A percentile compares a stretch with the other conserved stretches of the same genome.
phyloP scores from a whole-genome alignment of 2,113 vertebrate genomes.

The Ivindomyrus marchei region DNA sequence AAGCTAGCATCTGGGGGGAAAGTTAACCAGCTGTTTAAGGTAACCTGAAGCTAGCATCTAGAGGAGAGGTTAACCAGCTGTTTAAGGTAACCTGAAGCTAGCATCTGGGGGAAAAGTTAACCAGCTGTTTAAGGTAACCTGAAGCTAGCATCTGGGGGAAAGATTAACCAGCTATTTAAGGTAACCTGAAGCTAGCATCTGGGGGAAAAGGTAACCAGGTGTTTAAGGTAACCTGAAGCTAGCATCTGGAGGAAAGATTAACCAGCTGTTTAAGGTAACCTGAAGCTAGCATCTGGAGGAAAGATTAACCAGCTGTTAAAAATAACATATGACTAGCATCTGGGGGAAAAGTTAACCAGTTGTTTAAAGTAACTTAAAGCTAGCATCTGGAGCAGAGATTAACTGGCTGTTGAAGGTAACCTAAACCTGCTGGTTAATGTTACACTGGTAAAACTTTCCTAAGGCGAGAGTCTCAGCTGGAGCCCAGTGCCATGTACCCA shows the following conservation, averaged over 20 bases:
- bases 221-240: neutral
- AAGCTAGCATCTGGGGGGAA: too few relatives aligned
- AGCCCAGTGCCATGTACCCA: neutral
- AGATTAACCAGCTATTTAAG: neutral
- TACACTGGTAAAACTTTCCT: neutral
- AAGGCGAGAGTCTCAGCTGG: neutral
- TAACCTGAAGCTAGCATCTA: too few relatives aligned
- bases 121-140: neutral
- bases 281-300: too few relatives aligned
- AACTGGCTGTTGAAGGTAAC: neutral
- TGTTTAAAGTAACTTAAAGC: neutral
- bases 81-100: too few relatives aligned
- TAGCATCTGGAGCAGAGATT: neutral
- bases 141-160: rapidly evolving
- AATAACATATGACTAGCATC: neutral
- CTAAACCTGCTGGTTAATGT: neutral
- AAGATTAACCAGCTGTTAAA: neutral
- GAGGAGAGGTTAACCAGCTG: too few relatives aligned
- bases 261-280: too few relatives aligned
- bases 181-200: neutral
- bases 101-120: neutral
- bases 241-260: too few relatives aligned
- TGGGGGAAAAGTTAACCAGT: neutral
- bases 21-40: neutral
- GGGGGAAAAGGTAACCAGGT: neutral